Conservation (phyloP, 2,888 invertebrate species). For the Tipula confusa region DNA sequence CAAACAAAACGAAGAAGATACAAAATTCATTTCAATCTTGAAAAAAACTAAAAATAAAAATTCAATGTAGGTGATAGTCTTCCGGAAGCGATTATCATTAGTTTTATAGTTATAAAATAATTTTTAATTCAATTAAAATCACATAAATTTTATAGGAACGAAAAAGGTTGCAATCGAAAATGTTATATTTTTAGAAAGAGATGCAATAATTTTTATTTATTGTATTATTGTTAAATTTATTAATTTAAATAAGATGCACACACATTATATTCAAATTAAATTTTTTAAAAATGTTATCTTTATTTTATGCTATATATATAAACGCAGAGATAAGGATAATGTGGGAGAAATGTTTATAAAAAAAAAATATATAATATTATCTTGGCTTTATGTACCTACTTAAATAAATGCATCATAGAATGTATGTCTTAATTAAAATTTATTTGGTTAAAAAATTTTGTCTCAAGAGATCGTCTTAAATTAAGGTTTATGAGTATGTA, state of each 20-base stretch:
- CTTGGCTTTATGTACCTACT: background rate
- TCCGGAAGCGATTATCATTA: slow-evolving; percentile 12
- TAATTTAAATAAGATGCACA: slow-evolving; percentile 14
- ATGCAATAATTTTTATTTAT: background rate
- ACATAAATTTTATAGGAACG: slow-evolving; percentile 16
- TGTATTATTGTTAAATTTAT: slow-evolving; percentile 14
- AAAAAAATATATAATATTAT: no score
- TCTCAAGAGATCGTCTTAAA: slow-evolving; percentile 9
- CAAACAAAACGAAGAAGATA: background rate
- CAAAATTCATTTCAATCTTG: background rate
- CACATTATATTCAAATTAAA: slow-evolving; percentile 10
- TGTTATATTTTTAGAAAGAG: background rate
- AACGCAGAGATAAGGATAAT: background rate
- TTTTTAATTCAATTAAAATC: slow-evolving; percentile 25
- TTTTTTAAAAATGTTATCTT: background rate
- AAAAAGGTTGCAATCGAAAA: slow-evolving; percentile 16
- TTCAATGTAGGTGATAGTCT: background rate
- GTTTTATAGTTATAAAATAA: background rate
- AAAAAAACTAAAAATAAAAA: background rate
- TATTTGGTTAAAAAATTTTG: background rate
- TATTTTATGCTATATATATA: background rate
- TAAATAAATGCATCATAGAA: background rate
- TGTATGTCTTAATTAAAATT: background rate
- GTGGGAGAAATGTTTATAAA: background rate
- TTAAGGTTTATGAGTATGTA: background rate